Base-by-base conservation (phyloP, 1,140 invertebrate genomes). In the Notospermus geniculatus region DNA sequence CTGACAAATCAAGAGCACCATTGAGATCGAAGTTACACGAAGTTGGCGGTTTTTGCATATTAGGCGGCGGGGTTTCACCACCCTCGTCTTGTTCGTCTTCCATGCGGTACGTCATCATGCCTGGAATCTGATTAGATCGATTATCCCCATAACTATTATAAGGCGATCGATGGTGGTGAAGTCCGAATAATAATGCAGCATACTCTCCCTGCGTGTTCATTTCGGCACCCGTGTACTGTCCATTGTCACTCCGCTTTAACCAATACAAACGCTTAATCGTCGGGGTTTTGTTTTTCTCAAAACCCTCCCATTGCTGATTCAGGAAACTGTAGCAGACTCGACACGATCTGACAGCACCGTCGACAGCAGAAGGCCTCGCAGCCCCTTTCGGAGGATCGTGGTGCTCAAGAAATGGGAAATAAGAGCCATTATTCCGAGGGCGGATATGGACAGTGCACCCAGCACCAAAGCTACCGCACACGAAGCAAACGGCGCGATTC, bases 181-280 rank as follows among this genome's bases (percentile, higher is more conserved):
- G 61, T 1, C 91, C 91, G 55, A 93, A 82, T 59, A 93, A 86
- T 77, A 93, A 91, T 19, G 91, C 89, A 53, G 90, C 91, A 80
- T 93, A 94, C 80, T 94, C 91, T 39, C 91, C 91, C 75, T 94
- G 92, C 41, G 92, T 85, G 45, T 87, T 86, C 87, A 93, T 90
- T 76, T 95, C 92, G 0, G 92, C 92, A 1, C 89, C 89, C 11
- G 92, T 93, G 68, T 91, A 95, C 0, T 89, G 88, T 30, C 92
- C 91, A 72, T 92, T 90, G 72, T 95, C 92, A 64, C 90, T 86
- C 61, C 93, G 81, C 78, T 96, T 96, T 77, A 95, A 83, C 90
- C 93, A 95, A 76, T 95, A 96, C 64, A 95, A 86, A 29, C 93
- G 83, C 76, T 93, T 91, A 53, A 87, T 85, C 73, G 92, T 89